A percentile compares a stretch with the other conserved stretches of the same genome.
Evolutionary conservation across 1,140 invertebrate genomes (phyloP).

Genomic region (Helicoverpa zea): DNA sequence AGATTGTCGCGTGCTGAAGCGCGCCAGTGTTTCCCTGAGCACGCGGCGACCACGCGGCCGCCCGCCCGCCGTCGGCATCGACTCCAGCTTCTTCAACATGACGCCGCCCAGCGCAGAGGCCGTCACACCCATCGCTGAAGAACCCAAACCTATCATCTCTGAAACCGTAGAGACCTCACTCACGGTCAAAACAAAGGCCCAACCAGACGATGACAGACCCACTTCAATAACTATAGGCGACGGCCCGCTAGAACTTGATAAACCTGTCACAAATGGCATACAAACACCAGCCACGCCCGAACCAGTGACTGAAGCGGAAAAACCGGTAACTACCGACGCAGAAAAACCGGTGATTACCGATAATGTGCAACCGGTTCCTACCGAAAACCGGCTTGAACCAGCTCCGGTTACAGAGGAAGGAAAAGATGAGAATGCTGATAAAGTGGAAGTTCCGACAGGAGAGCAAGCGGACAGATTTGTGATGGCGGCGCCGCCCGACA

Average conservation of each 20-base stretch:
- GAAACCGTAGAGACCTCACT: constrained; percentile 60
- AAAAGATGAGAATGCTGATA: constrained; percentile 8
- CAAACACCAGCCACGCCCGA: neutral
- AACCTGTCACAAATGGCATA: neutral
- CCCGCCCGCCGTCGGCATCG: constrained; percentile 74
- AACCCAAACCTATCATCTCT: constrained; percentile 54
- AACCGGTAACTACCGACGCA: constrained; percentile 11
- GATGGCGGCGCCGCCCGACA: constrained; percentile 73
- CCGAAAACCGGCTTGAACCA: constrained; percentile 43
- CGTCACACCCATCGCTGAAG: constrained; percentile 71
- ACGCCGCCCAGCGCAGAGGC: constrained; percentile 83
- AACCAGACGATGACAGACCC: constrained; percentile 31
- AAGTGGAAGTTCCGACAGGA: constrained; percentile 27
- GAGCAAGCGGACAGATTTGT: constrained; percentile 66
- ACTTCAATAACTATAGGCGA: constrained; percentile 18
- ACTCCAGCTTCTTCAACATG: constrained; percentile 74
- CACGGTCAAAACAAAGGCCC: constrained; percentile 53
- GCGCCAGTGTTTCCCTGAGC: constrained; percentile 81
- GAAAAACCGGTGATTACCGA: constrained; percentile 33
- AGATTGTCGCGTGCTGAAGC: constrained; percentile 85
- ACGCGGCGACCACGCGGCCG: constrained; percentile 80
- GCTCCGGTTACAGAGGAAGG: constrained; percentile 9
- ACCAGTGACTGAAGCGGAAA: constrained; percentile 13
- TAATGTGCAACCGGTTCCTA: neutral
- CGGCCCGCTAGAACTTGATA: constrained; percentile 5